Base-by-base conservation (phyloP, 37 sponge, comb jelly and placozoan genomes). In the Ephydatia muelleri region DNA sequence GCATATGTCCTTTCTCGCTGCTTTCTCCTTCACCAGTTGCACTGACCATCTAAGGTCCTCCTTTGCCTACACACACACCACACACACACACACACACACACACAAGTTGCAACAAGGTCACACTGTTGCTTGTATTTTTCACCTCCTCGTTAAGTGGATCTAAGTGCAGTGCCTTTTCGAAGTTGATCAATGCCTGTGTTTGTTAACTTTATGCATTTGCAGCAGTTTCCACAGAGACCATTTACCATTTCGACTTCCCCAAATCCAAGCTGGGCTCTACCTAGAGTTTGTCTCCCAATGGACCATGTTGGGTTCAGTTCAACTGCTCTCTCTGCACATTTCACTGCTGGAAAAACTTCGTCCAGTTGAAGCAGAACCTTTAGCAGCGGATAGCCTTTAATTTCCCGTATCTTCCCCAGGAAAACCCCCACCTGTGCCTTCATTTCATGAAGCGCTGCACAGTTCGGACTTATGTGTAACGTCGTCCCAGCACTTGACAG, bases 231-330 rank as follows among this genome's bases (percentile, higher is more conserved):
- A 43, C 5, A 11, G 4, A 0, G n/a, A n/a, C 21, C 9, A 66
- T 66, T n/a, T 25, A 91, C 97, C 91, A 98, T 81, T 2, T 90
- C 38, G 29, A 98, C 69, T 81, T 98, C 96, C 83, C 98, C 97
- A 3, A 94, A 38, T 22, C 92, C 95, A 11, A 98, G 70, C 74
- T 98, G 98, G 49, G 96, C 91, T 80, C 98, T 47, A 6, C 95
- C 96, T 31, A 98, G 79, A 13, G 93, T 93, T 77, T 96, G 96
- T 31, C 85, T 69, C 0, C 85, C 96, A 14, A 85, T 49, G 21
- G 86, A 16, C 92, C 98, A 98, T 2, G 67, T 82, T 28, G 88
- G 85, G 5, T 84, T 76, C 21, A 87, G 71, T 26, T 82, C 38
- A 4, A 90, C 86, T 12, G 97, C 91, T 38, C 65, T 94, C 69